These are phyloP conservation scores for Todiramphus chloris DNA, from an alignment of 2,113 vertebrate genomes.

Conservation along the genomic window DNA sequence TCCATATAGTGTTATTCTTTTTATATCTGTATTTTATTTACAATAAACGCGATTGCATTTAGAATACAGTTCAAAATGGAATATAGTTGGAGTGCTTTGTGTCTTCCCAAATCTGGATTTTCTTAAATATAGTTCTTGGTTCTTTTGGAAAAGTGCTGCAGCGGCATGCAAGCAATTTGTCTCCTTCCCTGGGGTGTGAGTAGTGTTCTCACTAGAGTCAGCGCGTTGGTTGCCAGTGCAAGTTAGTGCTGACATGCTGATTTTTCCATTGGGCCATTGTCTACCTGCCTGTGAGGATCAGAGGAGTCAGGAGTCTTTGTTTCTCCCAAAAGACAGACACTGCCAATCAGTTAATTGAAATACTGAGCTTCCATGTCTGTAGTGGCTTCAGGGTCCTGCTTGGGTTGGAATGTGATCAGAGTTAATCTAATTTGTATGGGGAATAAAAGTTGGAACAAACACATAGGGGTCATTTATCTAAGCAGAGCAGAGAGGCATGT, in stretches of 20 bases:
- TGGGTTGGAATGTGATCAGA: fast-evolving
- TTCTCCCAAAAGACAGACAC: neutral
- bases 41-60: neutral
- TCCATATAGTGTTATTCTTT: neutral
- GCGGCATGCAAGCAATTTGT: neutral
- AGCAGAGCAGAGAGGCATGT: neutral
- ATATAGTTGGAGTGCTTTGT: neutral
- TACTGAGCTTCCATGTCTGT: neutral
- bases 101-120: neutral
- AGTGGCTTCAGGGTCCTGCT: neutral
- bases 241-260: neutral
- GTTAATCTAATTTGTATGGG: neutral
- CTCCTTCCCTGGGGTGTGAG: neutral
- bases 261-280: neutral
- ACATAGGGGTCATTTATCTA: neutral
- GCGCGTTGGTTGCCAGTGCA: neutral
- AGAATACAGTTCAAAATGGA: neutral
- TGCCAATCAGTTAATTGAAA: neutral
- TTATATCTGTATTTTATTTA: neutral
- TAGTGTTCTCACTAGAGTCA: neutral
- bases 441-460: neutral
- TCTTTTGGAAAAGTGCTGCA: neutral
- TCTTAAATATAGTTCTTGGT: neutral
- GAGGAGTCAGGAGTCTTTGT: neutral
- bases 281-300: neutral